These are phyloP conservation scores for Junco hyemalis DNA, from an alignment of 2,113 vertebrate species.

Conservation along the genomic window DNA sequence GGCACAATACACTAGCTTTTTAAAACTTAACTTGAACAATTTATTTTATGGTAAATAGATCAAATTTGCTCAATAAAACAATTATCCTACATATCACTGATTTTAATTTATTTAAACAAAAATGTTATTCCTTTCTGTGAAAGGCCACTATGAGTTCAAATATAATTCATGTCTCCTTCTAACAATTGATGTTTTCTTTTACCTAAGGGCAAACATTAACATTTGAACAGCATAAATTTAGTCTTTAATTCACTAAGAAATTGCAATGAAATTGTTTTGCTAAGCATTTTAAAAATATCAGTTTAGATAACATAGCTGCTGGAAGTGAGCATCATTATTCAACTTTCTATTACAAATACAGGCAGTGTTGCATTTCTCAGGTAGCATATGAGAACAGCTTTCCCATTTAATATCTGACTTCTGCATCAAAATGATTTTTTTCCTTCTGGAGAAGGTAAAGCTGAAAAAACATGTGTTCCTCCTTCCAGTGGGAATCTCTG, in stretches of 20 bases:
- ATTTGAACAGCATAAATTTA: not conserved
- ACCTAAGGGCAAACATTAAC: not conserved
- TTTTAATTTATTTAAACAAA: not conserved
- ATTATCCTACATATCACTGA: not conserved
- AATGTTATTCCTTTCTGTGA: not conserved
- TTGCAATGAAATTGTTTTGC: not conserved
- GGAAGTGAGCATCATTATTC: not conserved
- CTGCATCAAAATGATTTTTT: not conserved
- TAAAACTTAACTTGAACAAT: not conserved
- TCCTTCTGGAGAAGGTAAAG: slow-evolving; percentile 17
- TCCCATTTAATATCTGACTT: not conserved
- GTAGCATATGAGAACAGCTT: not conserved
- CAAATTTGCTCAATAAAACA: not conserved
- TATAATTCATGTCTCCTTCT: not conserved
- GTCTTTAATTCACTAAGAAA: not conserved
- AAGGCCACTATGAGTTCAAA: not conserved
- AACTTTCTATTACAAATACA: not conserved
- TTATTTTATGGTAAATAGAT: not conserved
- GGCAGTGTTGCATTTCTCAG: not conserved
- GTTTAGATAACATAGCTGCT: not conserved
- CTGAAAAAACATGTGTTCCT: slow-evolving; percentile 27
- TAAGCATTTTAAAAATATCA: not conserved
- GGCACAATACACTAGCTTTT: not conserved
- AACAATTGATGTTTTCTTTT: not conserved
- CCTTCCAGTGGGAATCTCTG: not conserved